Evolutionary conservation across 2,888 invertebrate genomes (phyloP).

Genomic region (Coleophora flavipennella): DNA sequence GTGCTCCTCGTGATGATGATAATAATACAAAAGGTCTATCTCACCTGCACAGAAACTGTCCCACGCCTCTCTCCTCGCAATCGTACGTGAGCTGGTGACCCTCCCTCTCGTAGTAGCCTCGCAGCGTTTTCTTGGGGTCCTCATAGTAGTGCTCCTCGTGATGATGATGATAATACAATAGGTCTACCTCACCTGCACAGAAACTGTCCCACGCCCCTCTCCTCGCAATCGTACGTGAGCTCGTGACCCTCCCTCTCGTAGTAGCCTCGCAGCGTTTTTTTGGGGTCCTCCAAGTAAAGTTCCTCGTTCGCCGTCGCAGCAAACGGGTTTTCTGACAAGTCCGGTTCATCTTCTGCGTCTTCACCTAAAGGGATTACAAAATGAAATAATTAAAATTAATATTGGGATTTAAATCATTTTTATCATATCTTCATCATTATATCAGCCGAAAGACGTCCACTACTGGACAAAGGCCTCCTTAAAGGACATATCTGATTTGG

Average conservation of each 20-base stretch:
- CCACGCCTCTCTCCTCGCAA: conserved; percentile 87
- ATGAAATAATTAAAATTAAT: too few species aligned
- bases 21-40: too few species aligned
- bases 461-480: too few species aligned
- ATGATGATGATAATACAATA: too few species aligned
- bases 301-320: conserved; percentile 89
- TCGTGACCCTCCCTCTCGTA: conserved; percentile 94
- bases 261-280: conserved; percentile 93
- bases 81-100: conserved; percentile 88
- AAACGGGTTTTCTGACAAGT: conserved; percentile 86
- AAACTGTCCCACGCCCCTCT: conserved; percentile 89
- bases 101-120: conserved; percentile 96
- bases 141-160: conserved; percentile 93
- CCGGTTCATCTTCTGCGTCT: conserved; percentile 90
- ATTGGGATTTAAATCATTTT: too few species aligned
- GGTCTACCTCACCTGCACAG: conserved; percentile 76
- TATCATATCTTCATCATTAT: too few species aligned
- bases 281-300: conserved; percentile 93
- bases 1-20: conserved; percentile 92
- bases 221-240: conserved; percentile 88
- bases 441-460: too few species aligned
- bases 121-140: conserved; percentile 95
- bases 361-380: conserved; percentile 79
- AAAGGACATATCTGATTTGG: too few species aligned
- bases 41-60: conserved; percentile 87